Base-by-base conservation (phyloP, 2,113 vertebrate species). In the Cariama cristata region DNA sequence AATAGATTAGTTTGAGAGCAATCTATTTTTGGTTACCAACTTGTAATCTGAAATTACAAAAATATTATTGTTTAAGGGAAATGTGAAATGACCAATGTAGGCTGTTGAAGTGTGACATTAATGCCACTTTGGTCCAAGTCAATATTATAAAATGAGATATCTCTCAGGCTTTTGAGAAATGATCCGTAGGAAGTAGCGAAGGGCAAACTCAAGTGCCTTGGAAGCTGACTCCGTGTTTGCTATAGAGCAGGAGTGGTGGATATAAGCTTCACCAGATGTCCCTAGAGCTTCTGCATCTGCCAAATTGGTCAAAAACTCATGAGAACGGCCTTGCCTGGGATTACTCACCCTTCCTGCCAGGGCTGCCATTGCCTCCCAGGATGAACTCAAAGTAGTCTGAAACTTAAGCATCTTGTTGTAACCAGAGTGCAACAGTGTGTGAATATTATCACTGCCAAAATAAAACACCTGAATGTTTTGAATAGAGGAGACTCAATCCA, bases 251-350 rank as follows among this genome's bases (percentile, higher is more conserved):
- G 14, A 68, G 9, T 0, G 14, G 23, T 42, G 45, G 60, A 18
- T 4, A 12, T 4, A 76, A 62, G 26, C 40, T 30, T 60, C 12
- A 16, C 16, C 33, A 15, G 22, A 30, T 22, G 7, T 42, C 19
- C 55, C 27, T 4, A 17, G 38, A 59, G 9, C 12, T 74, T 19
- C 47, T 55, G 11, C 23, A 20, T 12, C 17, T 45, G 33, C 22
- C 28, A 72, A 17, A 82, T 4, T 20, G 26, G 22, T 30, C 56
- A 20, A 30, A 88, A 42, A 4, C 42, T n/a, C 7, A 0, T 1
- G 38, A 14, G 47, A 55, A 33, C 0, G 0, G 5, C 24, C 38
- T 50, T 0, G 0, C 38, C 14, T 55, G 72, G 19, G 32, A 9
- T 47, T 19, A 47, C 6, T 24, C 21, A 27, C 8, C 24, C 35